These are phyloP conservation scores for Ellobium chinense DNA, from an alignment of 2,888 invertebrate species.

Conservation along the genomic window DNA sequence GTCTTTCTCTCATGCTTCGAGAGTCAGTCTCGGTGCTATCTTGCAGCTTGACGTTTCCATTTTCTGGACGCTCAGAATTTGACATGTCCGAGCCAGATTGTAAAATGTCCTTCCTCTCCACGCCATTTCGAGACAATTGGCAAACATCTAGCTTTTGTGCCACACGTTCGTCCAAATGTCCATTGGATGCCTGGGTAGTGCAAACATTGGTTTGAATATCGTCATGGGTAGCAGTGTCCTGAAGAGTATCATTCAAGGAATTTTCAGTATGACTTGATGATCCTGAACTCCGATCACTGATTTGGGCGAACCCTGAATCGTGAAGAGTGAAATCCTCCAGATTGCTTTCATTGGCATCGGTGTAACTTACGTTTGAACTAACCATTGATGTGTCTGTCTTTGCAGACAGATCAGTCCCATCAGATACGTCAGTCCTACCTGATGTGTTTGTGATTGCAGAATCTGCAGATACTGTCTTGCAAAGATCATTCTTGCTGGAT, in stretches of 20 bases:
- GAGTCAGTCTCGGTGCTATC: not conserved
- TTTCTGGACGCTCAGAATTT: not conserved
- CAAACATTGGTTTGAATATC: not conserved
- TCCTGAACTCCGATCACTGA: not conserved
- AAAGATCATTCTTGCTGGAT: not conserved
- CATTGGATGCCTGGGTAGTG: not conserved
- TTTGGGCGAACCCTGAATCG: conserved; percentile 4
- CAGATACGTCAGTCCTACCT: not conserved
- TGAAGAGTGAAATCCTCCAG: not conserved
- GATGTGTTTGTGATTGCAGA: not conserved
- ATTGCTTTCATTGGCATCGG: not conserved
- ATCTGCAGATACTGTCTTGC: conserved; percentile 3
- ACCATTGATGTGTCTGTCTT: not conserved
- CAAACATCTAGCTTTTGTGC: not conserved
- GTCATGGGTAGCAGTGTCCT: not conserved
- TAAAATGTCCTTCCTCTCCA: not conserved
- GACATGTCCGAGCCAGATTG: not conserved
- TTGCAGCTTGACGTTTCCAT: not conserved
- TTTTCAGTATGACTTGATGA: not conserved
- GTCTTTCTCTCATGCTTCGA: not conserved
- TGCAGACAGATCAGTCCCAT: not conserved
- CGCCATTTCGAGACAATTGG: not conserved
- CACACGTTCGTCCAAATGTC: not conserved
- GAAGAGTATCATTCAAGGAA: not conserved
- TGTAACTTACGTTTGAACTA: not conserved